Evolutionary conservation across 1,140 invertebrate genomes (phyloP).

Genomic region (Drosophila melanica): DNA sequence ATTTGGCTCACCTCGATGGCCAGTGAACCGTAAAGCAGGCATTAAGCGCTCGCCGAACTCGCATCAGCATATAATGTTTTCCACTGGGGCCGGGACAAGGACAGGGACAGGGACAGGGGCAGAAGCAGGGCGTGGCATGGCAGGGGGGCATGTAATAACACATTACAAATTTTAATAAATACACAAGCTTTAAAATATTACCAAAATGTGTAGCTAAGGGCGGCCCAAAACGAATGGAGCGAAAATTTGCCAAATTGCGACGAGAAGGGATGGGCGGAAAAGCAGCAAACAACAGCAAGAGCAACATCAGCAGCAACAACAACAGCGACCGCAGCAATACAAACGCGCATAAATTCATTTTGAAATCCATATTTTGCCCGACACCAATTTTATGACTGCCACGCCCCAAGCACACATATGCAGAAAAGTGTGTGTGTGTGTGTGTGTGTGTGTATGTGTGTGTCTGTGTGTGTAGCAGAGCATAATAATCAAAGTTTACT

Average conservation of each 20-base stretch:
- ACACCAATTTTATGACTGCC: constrained; percentile 54
- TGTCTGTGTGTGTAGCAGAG: constrained; percentile 15
- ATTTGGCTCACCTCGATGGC: constrained; percentile 30
- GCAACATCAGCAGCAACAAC: not conserved
- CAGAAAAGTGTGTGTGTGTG: not conserved
- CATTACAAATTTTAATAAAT: constrained; percentile 44
- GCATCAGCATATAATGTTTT: constrained; percentile 3
- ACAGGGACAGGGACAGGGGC: not conserved
- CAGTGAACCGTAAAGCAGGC: constrained; percentile 25
- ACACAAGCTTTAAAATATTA: constrained; percentile 42
- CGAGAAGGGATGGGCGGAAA: not conserved
- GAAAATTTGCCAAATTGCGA: constrained; percentile 36
- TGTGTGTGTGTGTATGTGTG: constrained; percentile 14
- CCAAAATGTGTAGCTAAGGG: constrained; percentile 27
- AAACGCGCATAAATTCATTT: constrained; percentile 65
- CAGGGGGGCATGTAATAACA: not conserved
- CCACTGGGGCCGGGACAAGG: not conserved
- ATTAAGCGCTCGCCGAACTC: constrained; percentile 1
- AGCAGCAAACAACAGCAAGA: not conserved
- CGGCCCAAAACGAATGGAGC: constrained; percentile 21
- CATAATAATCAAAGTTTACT: constrained; percentile 61
- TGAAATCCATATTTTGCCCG: constrained; percentile 63
- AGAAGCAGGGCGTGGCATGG: no score
- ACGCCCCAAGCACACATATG: constrained; percentile 22
- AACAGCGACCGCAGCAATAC: constrained; percentile 40